These are phyloP conservation scores for Setophaga coronata DNA, from an alignment of 2,113 vertebrate species.

Conservation along the genomic window DNA sequence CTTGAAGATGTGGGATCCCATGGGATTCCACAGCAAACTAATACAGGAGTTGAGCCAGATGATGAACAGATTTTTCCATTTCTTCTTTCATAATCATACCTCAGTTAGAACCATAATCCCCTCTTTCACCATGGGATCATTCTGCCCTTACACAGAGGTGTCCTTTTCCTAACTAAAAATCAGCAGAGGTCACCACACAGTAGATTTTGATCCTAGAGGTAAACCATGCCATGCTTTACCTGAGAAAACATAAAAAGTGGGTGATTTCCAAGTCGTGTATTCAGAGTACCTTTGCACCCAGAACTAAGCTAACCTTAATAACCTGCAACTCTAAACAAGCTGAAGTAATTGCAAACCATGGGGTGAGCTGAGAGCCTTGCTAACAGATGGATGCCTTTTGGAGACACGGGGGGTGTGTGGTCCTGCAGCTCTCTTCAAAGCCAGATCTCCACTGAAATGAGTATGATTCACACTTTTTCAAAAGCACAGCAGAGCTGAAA, in stretches of 20 bases:
- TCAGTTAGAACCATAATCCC: neutral
- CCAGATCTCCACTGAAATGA: neutral
- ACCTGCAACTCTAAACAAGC: neutral
- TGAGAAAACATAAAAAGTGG: neutral
- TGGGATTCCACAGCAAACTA: neutral
- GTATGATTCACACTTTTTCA: constrained; percentile 5
- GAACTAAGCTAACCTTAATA: neutral
- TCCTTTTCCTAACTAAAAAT: neutral
- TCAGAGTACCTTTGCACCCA: neutral
- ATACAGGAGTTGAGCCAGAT: neutral
- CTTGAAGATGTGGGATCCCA: neutral
- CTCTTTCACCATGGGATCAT: neutral
- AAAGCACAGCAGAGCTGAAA: constrained; percentile 18
- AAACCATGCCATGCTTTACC: neutral
- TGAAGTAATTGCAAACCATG: neutral
- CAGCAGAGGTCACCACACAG: neutral
- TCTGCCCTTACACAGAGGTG: neutral
- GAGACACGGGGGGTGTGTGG: accelerated
- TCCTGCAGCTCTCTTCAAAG: constrained; percentile 8
- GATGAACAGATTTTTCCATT: neutral
- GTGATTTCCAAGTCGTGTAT: neutral
- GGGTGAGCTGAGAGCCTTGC: neutral
- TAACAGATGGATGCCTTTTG: neutral
- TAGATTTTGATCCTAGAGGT: neutral
- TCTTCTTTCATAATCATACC: neutral